Base-by-base conservation (phyloP, 2,113 vertebrate genomes). In the Oryzias woworae region DNA sequence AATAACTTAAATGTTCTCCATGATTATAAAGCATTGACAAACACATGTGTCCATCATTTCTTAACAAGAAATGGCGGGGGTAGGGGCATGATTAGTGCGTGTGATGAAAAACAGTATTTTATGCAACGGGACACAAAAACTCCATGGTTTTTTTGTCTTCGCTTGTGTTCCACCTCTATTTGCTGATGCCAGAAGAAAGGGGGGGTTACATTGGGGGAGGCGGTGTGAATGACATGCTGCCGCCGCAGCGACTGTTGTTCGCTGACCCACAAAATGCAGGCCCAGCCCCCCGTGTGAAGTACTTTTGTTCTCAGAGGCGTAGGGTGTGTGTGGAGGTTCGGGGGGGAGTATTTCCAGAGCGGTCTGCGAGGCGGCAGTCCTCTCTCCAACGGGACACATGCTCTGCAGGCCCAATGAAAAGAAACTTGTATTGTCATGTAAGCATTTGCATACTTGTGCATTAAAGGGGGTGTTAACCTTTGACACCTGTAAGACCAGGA, bases 261-360 rank as follows among this genome's bases (percentile, higher is more conserved):
- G 68, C 63, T 91, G 91, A 92, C 91, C 91, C 91, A 83, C 81
- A 87, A 89, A 91, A 89, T 85, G 58, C 81, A 58, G 52, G 60
- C 80, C 79, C 88, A 87, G 77, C 88, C 86, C 89, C 91, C 80
- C 71, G 85, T 64, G 88, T 82, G 85, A 89, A 87, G 77, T 68
- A 83, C 88, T 84, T 92, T 92, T 88, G 86, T 89, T 71, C 72
- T 73, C 68, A 73, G 71, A 82, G 72, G 81, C 69, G 49, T 20
- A 5, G 69, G 73, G 80, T 61, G 58, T 58, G 75, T 61, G 22
- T 54, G 56, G 58, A 22, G 46, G 49, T 26, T 67, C 59, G 17
- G 53, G 42, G 49, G 58, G 28, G 14, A 8, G n/a, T 24, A 44
- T 60, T 66, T 64, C 46, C 46, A 56, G 44, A 69, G 67, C 44